Percentiles rank a stretch among this genome's conserved stretches.
Conservation (phyloP, 2,797 vertebrate species). For the Chelmon rostratus region DNA sequence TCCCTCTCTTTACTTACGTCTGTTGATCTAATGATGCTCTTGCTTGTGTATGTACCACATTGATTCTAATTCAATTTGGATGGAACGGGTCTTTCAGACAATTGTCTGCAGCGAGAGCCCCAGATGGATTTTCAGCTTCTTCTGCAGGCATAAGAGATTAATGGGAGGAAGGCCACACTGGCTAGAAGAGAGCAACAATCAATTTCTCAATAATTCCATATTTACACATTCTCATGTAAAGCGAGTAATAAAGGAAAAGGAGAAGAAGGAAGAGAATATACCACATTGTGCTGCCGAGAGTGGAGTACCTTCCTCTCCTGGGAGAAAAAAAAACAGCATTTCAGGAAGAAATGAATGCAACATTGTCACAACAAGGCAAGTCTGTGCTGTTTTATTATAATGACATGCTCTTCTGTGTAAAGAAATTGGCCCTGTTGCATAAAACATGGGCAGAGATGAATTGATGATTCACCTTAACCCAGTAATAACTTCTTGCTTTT, state of each 20-base stretch:
- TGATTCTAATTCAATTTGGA: slow-evolving; percentile 89
- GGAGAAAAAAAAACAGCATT: slow-evolving; percentile 19
- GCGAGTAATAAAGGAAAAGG: slow-evolving; percentile 45
- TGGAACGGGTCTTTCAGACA: slow-evolving; percentile 85
- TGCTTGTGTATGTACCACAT: slow-evolving; percentile 82
- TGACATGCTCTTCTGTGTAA: slow-evolving; percentile 26
- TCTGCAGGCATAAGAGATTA: slow-evolving; percentile 83
- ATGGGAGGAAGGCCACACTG: slow-evolving; percentile 79
- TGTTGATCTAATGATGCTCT: slow-evolving; percentile 78
- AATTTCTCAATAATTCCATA: slow-evolving; percentile 84
- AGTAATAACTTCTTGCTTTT: slow-evolving; percentile 9
- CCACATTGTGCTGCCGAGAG: slow-evolving; percentile 4
- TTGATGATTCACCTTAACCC: slow-evolving; percentile 18
- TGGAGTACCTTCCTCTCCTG: slow-evolving; percentile 23
- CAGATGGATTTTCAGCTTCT: slow-evolving; percentile 86
- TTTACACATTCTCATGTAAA: slow-evolving; percentile 82
- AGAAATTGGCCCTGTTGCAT: slow-evolving; percentile 7
- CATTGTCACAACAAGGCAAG: slow-evolving; percentile 15
- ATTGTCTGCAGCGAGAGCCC: slow-evolving; percentile 84
- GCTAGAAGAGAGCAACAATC: slow-evolving; percentile 79
- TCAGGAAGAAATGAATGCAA: slow-evolving; percentile 37
- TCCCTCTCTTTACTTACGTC: slow-evolving; percentile 74
- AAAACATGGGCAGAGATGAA: slow-evolving; percentile 29
- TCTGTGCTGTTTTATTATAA: slow-evolving; percentile 40
- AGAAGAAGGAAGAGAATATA: slow-evolving; percentile 19